Evolutionary conservation across 2,797 vertebrate species (phyloP), one percentile per base, ranked within the genome.

Genomic region (Cirrhinus mrigala): DNA sequence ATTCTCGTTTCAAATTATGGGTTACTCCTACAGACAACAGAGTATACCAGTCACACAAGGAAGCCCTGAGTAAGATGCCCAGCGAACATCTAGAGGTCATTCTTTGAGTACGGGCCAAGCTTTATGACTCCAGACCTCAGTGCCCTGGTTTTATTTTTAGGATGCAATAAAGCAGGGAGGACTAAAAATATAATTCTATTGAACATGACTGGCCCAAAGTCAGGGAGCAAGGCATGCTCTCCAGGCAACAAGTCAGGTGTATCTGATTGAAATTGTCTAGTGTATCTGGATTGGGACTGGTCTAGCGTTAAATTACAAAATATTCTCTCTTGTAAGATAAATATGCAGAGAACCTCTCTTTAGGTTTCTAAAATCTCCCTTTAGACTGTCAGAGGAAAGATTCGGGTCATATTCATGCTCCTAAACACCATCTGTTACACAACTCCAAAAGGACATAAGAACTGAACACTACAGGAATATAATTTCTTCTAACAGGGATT

Each of bases 131-230:
- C 74, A 44, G 71, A 71, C 27, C 69, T 46, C 56, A 76, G 70
- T 71, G 85, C 33, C 73, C 85, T 86, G 74, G 83, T 77, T 88
- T 89, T 89, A 87, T 87, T 91, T 91, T 90, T 86, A 90, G 86
- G 71, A 85, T 73, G 82, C 81, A 80, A 87, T 90, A 87, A 88
- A 86, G 82, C 62, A 83, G n/a, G 15, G 12, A 82, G 33, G 78
- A 88, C 81, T 82, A 54, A 75, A 87, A 88, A 79, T 73, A 71
- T 37, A 85, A 87, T 87, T 90, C 83, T 74, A 82, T 74, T 80
- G 69, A 88, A 64, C 66, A 64, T 64, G 70, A 74, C 48, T 48
- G 52, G 79, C 54, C 79, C 79, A 87, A 87, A 88, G 84, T 87
- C 73, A 58, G 69, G 15, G 44, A 81, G 76, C 44, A 50, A 27